phyloP scores from a whole-genome alignment of 2,888 invertebrate genomes.

The Drosophila fulvimacula region DNA sequence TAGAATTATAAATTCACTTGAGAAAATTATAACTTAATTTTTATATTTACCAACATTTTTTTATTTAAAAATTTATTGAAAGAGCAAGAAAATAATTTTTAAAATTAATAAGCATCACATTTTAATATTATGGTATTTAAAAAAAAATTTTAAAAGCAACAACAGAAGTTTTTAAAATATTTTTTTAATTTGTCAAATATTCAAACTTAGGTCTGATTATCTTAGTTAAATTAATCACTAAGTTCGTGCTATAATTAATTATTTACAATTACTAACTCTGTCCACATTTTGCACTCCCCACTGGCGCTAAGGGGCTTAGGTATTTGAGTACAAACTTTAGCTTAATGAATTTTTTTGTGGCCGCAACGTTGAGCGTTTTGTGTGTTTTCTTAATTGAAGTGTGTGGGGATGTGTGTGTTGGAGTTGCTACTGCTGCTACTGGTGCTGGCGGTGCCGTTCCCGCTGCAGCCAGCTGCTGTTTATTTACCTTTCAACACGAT shows the following conservation, averaged over 20 bases:
- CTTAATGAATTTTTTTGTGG: slow-evolving; percentile 73
- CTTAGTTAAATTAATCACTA: not conserved
- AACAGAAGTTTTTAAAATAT: no score
- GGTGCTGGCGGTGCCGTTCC: slow-evolving; percentile 12
- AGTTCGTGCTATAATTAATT: not conserved
- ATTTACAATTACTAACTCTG: slow-evolving; percentile 1
- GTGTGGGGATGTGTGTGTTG: slow-evolving; percentile 5
- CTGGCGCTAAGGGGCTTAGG: slow-evolving; percentile 1
- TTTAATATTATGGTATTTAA: no score
- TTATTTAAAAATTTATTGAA: no score
- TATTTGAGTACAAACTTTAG: slow-evolving; percentile 40
- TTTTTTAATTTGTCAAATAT: no score
- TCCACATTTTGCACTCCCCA: not conserved
- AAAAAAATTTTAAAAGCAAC: no score
- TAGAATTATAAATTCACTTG: no score
- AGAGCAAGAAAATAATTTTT: no score
- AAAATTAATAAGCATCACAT: no score
- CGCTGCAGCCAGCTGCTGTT: slow-evolving; percentile 51
- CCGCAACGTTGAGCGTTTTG: slow-evolving; percentile 62
- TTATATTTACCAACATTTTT: no score
- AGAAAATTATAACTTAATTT: no score
- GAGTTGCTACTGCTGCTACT: slow-evolving; percentile 4
- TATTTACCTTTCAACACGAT: slow-evolving; percentile 74
- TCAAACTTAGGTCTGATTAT: no score
- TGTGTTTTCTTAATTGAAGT: slow-evolving; percentile 76